phyloP scores from a whole-genome alignment of 2,113 vertebrate genomes.

The Eclectus roratus region DNA sequence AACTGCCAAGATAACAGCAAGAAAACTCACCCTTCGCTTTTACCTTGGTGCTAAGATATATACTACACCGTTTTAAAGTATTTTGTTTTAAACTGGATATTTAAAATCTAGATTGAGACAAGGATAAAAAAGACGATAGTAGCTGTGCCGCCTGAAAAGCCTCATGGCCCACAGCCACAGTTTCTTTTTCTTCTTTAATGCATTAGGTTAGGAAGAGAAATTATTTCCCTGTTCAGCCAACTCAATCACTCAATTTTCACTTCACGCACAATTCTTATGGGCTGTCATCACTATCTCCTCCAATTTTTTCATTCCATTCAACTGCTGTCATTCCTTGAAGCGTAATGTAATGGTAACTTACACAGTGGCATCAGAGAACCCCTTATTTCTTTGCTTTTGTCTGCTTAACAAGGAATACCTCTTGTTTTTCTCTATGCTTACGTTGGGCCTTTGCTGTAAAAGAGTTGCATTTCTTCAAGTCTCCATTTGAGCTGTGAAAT shows the following conservation, averaged over 20 bases:
- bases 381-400: neutral
- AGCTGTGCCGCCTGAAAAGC: neutral
- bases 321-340: slow-evolving; percentile 3
- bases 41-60: neutral
- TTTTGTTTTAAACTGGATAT: neutral
- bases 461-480: neutral
- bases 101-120: neutral
- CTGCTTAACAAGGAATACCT: neutral
- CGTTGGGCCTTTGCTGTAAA: neutral
- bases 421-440: neutral
- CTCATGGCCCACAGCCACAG: neutral
- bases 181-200: neutral
- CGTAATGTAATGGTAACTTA: neutral
- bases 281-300: neutral
- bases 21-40: slow-evolving; percentile 18
- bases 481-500: neutral
- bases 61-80: neutral
- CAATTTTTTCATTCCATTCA: slow-evolving; percentile 3
- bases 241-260: neutral
- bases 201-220: neutral
- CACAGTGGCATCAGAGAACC: neutral
- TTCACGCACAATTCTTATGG: neutral
- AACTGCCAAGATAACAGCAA: slow-evolving; percentile 36
- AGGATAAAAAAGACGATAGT: neutral
- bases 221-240: neutral